Percentiles rank a stretch among this genome's conserved stretches.
Conservation (phyloP, 2,113 vertebrate species). For the Alethe diademata region DNA sequence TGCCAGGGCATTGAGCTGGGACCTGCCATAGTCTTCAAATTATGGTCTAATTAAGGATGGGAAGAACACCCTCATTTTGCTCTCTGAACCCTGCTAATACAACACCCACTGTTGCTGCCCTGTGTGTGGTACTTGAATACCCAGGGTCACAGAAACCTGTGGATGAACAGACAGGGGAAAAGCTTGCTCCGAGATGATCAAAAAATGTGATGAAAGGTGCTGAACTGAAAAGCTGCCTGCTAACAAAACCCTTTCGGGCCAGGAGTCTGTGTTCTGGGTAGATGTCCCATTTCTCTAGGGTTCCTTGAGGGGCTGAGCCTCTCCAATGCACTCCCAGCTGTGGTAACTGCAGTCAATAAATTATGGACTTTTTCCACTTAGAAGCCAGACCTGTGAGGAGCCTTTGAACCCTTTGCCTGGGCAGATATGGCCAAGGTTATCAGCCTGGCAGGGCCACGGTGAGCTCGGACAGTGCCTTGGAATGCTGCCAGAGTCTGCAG, state of each 20-base stretch:
- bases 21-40: neutral
- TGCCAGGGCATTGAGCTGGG: neutral
- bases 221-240: neutral
- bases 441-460: neutral
- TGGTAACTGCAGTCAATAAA: neutral
- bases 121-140: no score
- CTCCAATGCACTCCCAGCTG: neutral
- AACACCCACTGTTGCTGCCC: rapidly evolving
- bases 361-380: neutral
- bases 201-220: neutral
- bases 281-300: neutral
- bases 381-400: neutral
- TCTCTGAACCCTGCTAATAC: neutral
- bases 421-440: slow-evolving; percentile 8
- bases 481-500: neutral
- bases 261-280: neutral
- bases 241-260: neutral
- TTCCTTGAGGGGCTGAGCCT: neutral
- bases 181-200: neutral
- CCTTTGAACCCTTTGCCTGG: neutral
- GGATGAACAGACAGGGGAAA: neutral
- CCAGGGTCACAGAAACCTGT: neutral
- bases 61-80: neutral
- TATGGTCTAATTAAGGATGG: neutral
- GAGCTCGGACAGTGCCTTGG: neutral